A percentile compares a stretch with the other conserved stretches of the same genome.
Evolutionary conservation across 2,888 invertebrate genomes (phyloP).

Genomic region (Lasioglossum marginatum): DNA sequence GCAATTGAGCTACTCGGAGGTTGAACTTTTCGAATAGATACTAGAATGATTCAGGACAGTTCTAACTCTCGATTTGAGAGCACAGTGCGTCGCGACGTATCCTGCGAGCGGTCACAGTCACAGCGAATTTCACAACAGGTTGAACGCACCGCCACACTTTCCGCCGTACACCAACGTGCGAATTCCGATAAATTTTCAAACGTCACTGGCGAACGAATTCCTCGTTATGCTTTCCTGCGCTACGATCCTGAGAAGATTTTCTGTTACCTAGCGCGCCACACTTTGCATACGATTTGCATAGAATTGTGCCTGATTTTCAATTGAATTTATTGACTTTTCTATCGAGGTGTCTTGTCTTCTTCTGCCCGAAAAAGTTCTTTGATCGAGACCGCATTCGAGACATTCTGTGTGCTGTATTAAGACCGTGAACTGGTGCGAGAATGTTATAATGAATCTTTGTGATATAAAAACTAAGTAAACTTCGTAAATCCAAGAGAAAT

Average conservation of each 20-base stretch:
- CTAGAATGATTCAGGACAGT: neutral
- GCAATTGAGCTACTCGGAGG: neutral
- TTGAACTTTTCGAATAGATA: neutral
- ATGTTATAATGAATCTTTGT: neutral
- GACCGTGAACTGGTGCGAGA: neutral
- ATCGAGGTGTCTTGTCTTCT: neutral
- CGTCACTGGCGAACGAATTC: slow-evolving; percentile 34
- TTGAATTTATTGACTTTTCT: neutral
- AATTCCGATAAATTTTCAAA: slow-evolving; percentile 55
- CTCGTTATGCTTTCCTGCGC: slow-evolving; percentile 49
- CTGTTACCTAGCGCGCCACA: neutral
- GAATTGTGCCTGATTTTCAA: neutral
- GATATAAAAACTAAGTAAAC: neutral
- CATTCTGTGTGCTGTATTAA: neutral
- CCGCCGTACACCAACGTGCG: slow-evolving; percentile 49
- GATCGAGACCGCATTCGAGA: neutral
- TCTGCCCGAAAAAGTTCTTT: neutral
- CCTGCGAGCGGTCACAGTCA: slow-evolving; percentile 25
- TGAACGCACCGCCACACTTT: slow-evolving; percentile 53
- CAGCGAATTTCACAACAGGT: slow-evolving; percentile 59
- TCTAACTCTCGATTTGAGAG: slow-evolving; percentile 2
- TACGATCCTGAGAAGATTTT: slow-evolving; percentile 10
- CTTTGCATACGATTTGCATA: slow-evolving; percentile 2
- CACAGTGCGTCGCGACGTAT: slow-evolving; percentile 14
- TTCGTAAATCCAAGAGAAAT: neutral